Evolutionary conservation across 2,797 vertebrate genomes (phyloP), one percentile per base, ranked within the genome.

Genomic region (Poeciliopsis gracilis): DNA sequence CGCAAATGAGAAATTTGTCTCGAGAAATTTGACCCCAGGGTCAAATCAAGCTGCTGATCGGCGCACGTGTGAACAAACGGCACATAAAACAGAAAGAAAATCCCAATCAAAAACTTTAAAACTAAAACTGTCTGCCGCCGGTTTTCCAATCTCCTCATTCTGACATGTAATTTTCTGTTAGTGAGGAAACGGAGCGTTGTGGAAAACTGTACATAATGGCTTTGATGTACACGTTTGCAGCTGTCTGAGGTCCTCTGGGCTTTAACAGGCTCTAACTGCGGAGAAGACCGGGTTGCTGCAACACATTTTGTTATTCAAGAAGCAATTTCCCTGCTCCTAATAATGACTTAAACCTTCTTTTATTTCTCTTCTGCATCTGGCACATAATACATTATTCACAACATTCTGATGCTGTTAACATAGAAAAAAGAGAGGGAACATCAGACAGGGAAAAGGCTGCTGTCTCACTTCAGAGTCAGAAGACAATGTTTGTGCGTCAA

Each of bases 331-430:
- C 45, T n/a, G 16, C 7, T 47, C 57, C 45, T 77, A 28, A 45
- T 45, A 66, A 76, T 55, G 23, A 72, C n/a, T 18, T 15, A 25
- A 70, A 72, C 28, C 16, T 11, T 78, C 10, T 8, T 77, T 80
- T 75, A 75, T 76, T 74, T 51, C 38, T 23, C 20, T 63, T 33
- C 47, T 45, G 47, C 57, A 43, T 63, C 51, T 41, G 36, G 70
- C 38, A 45, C 12, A 23, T 73, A 71, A 83, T 38, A 49, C 20
- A 82, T 61, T 70, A 79, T 81, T 83, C 51, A 75, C 77, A 67
- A 38, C 51, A 28, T 74, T 80, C 55, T 81, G 38, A 67, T 55
- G 75, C 61, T 15, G 25, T 11, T 81, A 75, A 77, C 28, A 77
- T 43, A 81, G 20, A 76, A 70, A 73, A 70, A 59, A 63, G 36